These are phyloP conservation scores for Peromyscus maniculatus DNA, from an alignment of 2,113 vertebrate species.

Conservation along the genomic window DNA sequence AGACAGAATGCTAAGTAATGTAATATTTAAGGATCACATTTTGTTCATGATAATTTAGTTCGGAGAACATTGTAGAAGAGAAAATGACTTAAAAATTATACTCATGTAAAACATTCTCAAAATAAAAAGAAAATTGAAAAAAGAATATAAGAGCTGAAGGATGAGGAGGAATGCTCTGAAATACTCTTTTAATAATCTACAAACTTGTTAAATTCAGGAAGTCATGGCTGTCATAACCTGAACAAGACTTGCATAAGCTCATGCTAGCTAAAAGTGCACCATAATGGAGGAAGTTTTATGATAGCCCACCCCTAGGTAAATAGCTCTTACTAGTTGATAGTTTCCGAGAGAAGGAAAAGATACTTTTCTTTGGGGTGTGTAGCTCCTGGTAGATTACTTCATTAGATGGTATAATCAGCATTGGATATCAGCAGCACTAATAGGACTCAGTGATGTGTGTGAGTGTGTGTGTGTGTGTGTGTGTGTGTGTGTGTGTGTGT, in stretches of 20 bases:
- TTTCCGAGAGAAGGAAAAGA: background rate
- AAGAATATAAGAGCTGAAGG: background rate
- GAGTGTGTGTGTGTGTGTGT: background rate
- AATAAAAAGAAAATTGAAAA: background rate
- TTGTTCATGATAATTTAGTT: background rate
- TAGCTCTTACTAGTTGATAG: background rate
- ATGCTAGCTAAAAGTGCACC: background rate
- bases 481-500: too few species aligned
- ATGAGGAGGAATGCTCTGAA: background rate
- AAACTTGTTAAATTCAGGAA: background rate
- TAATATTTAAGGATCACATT: background rate
- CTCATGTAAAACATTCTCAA: background rate
- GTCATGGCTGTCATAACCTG: accelerated
- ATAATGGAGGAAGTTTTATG: background rate
- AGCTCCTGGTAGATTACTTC: background rate
- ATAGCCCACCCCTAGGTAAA: background rate
- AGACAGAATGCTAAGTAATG: background rate
- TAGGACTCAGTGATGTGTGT: background rate
- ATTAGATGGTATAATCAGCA: background rate
- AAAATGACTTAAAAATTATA: background rate
- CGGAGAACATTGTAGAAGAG: background rate
- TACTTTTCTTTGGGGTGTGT: background rate
- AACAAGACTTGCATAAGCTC: background rate
- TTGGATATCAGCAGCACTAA: background rate
- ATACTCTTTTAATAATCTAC: background rate